Evolutionary conservation across 2,797 vertebrate genomes (phyloP).

Genomic region (Chrysocyon brachyurus): DNA sequence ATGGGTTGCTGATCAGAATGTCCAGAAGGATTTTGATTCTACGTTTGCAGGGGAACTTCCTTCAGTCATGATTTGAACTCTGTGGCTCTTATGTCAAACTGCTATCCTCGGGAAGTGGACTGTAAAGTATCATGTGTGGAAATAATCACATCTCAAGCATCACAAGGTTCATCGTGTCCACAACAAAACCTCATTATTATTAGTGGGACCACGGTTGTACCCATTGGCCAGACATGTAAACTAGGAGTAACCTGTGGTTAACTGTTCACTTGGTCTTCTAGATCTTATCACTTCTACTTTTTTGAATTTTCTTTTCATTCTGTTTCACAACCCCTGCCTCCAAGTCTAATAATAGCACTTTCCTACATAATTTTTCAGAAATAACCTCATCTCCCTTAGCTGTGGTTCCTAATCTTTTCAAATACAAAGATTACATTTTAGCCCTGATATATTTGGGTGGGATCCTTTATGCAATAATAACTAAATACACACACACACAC

Average conservation of each 20-base stretch:
- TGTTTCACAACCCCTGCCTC: neutral
- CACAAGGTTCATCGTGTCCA: neutral
- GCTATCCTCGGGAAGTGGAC: neutral
- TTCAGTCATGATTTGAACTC: neutral
- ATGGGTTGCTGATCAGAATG: neutral
- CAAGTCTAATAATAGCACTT: slow-evolving; percentile 22
- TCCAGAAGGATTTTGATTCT: neutral
- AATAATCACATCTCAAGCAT: neutral
- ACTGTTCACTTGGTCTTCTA: neutral
- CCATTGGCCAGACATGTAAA: neutral
- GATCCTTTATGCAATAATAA: neutral
- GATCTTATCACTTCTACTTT: neutral
- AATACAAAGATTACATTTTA: slow-evolving; percentile 46
- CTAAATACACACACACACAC: neutral
- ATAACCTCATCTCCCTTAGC: neutral
- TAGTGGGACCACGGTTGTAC: neutral
- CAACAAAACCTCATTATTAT: neutral
- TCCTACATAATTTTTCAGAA: slow-evolving; percentile 37
- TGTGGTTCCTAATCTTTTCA: neutral
- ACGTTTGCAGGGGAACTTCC: neutral
- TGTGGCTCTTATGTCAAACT: neutral
- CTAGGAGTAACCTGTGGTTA: neutral
- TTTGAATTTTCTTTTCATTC: slow-evolving; percentile 27
- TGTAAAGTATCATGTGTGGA: neutral
- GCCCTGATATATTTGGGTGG: slow-evolving; percentile 5